Evolutionary conservation across 2,113 vertebrate species (phyloP), one percentile per base, ranked within the genome.

Genomic region (Pelmatolapia mariae): DNA sequence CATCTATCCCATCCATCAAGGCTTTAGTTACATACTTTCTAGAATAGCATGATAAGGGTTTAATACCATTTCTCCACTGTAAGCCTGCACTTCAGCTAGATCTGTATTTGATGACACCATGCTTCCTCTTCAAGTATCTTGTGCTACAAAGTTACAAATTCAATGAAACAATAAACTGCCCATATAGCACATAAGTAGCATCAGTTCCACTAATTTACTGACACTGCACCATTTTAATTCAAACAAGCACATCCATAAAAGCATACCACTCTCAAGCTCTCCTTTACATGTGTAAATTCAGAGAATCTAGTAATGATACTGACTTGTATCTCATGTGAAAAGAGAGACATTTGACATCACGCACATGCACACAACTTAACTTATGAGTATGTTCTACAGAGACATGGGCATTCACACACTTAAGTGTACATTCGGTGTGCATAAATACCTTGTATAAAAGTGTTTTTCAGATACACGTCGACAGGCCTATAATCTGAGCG

Each of bases 401-500:
- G 7, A 63, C 38, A 76, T 4, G 26, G 54, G 16, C 16, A 47
- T 61, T 22, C 50, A 88, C 40, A 26, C 26, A 24, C 19, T 63
- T 12, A 76, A 83, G 9, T 8, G 8, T 2, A 19, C 4, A 26
- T 81, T 59, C 4, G 57, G 19, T 38, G 6, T 45, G 10, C 7
- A 38, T 61, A 7, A 45, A 31, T 73, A 80, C 5, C n/a, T 6
- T 45, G 22, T 33, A 82, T 80, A 36, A 45, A 86, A 57, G 31
- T 4, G 47, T 45, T 7, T 29, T 19, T 22, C 9, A 19, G 16
- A 83, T 13, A 63, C 57, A 84, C 26, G 19, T 12, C 40, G 50
- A 68, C 61, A 82, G 18, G 43, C 26, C 22, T 12, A 7, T 24
- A 81, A 54, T 84, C 5, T 61, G 56, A 50, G 56, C 88, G 89